phyloP scores from a whole-genome alignment of 2,797 vertebrate species.

The Buceros bicornis region DNA sequence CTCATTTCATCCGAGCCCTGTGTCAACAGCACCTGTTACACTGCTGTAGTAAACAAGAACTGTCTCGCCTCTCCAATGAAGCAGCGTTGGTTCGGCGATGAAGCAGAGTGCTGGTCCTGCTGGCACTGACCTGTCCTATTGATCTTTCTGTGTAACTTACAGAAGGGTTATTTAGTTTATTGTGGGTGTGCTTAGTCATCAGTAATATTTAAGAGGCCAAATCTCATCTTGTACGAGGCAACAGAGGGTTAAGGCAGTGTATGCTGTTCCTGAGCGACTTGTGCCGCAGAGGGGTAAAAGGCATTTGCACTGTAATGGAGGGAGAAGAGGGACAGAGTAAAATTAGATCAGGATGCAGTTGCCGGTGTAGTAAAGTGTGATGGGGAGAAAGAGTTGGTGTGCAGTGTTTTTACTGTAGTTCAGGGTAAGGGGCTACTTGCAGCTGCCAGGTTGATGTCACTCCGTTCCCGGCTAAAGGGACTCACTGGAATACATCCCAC shows the following conservation, averaged over 20 bases:
- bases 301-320: background rate
- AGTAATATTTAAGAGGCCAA: background rate
- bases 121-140: background rate
- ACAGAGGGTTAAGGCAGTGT: background rate
- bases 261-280: background rate
- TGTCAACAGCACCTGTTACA: background rate
- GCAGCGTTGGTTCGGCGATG: background rate
- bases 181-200: background rate
- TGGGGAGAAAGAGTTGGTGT: background rate
- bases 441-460: background rate
- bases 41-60: background rate
- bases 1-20: background rate
- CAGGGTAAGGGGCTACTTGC: fast-evolving
- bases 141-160: background rate
- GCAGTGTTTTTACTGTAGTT: background rate
- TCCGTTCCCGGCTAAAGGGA: background rate
- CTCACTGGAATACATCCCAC: background rate
- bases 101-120: background rate
- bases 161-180: slow-evolving; percentile 18
- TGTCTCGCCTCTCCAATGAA: background rate
- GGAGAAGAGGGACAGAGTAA: background rate
- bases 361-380: background rate
- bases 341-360: background rate
- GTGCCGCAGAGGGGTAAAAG: background rate
- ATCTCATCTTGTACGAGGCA: background rate